Conservation (phyloP, 2,113 vertebrate genomes). For the Pangasianodon hypophthalmus region DNA sequence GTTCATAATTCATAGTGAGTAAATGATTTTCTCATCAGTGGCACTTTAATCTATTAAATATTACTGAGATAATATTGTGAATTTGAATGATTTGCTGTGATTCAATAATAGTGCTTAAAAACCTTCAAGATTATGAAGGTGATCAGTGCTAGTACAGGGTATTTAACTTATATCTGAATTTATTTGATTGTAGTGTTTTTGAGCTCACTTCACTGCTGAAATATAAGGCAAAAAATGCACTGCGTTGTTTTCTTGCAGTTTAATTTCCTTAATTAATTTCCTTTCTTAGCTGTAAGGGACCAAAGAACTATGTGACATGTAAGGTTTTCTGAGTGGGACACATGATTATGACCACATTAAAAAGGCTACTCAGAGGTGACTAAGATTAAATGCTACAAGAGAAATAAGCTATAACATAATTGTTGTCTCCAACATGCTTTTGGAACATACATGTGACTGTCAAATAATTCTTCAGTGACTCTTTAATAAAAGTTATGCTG, state of each 20-base stretch:
- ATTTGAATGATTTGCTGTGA: neutral
- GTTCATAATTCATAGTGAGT: neutral
- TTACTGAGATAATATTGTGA: neutral
- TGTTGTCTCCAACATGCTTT: constrained; percentile 31
- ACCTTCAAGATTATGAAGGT: neutral
- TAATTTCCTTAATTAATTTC: too few relatives aligned
- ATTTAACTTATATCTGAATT: neutral
- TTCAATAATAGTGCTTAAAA: neutral
- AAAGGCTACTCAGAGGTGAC: constrained; percentile 63
- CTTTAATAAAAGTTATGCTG: neutral
- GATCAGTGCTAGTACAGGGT: neutral
- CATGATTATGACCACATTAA: constrained; percentile 48
- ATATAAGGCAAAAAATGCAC: constrained; percentile 15
- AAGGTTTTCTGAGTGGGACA: neutral
- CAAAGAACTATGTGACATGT: constrained; percentile 19
- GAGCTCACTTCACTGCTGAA: neutral
- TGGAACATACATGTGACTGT: constrained; percentile 18
- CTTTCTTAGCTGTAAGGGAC: neutral
- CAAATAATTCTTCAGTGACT: constrained; percentile 6
- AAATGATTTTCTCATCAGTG: constrained; percentile 1
- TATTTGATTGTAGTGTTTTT: constrained; percentile 2
- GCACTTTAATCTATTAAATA: constrained; percentile 7
- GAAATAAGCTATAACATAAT: constrained; percentile 55
- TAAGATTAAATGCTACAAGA: constrained; percentile 61
- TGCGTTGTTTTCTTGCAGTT: neutral